Evolutionary conservation across 2,113 vertebrate genomes (phyloP), one percentile per base, ranked within the genome.

Genomic region (Semnopithecus entellus): DNA sequence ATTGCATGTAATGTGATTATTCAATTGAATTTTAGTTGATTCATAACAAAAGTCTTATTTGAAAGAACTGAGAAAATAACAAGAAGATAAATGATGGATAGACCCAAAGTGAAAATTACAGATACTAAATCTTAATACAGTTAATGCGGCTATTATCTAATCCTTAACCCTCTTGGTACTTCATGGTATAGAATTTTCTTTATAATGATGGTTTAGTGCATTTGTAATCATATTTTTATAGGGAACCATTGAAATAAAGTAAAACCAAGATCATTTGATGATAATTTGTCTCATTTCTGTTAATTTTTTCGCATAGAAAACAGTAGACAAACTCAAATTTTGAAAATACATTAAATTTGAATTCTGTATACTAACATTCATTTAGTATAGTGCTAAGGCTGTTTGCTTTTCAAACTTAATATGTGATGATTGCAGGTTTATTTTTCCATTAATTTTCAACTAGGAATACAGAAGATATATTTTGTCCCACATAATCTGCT

Each of bases 341-440:
- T 38, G 90, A 18, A 94, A 92, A 96, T 97, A 92, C 30, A 93
- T 30, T 48, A 22, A 89, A 93, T 88, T 73, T 50, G 45, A 98
- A 97, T 97, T 86, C 9, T 45, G 13, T 90, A 83, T 59, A 55
- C 68, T 84, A 93, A 93, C 84, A 35, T 70, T 0, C 52, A 48
- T 84, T 98, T 80, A 94, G 18, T 64, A 97, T 95, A 84, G 4
- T 52, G 96, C 85, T 97, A 96, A 92, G 17, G 85, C 30, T 85
- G 90, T 75, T 93, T 88, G 12, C 76, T 43, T 89, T 92, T 95
- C 4, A 97, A 81, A 91, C 95, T 96, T 97, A 96, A 96, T 48
- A 96, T 52, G 6, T 92, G n/a, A 85, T 43, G 45, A 4, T 90
- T 94, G 90, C 72, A 95, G 72, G 94, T 88, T 94, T 97, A 88